Evolutionary conservation across 2,797 vertebrate genomes (phyloP).

Genomic region (Gila robusta): DNA sequence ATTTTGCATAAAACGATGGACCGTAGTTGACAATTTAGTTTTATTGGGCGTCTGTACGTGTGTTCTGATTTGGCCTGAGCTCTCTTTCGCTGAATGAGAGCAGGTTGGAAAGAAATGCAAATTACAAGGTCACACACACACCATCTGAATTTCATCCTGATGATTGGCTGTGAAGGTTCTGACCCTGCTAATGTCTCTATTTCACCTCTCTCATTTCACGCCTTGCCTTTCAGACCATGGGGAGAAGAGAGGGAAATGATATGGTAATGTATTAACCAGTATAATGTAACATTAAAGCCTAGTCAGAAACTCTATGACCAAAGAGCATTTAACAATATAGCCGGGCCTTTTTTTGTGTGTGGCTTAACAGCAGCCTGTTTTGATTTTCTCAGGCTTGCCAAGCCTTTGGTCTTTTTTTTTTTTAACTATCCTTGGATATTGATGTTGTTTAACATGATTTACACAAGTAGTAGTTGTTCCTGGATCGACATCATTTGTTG

Average conservation of each 20-base stretch:
- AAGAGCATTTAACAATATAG: constrained; percentile 15
- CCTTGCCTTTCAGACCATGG: constrained; percentile 11
- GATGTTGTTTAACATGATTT: constrained; percentile 39
- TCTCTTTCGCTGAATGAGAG: constrained; percentile 32
- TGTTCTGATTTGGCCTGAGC: constrained; percentile 7
- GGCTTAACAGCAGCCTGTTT: constrained; percentile 11
- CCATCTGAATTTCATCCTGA: constrained; percentile 38
- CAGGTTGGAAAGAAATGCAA: constrained; percentile 55
- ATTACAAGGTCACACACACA: constrained; percentile 45
- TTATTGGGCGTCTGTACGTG: background rate
- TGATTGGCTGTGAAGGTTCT: constrained; percentile 58
- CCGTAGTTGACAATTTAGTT: constrained; percentile 11
- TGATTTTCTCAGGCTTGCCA: background rate
- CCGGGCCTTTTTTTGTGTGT: background rate
- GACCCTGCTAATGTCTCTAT: constrained; percentile 49
- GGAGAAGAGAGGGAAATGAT: constrained; percentile 44
- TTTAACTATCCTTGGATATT: background rate
- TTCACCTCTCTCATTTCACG: constrained; percentile 52
- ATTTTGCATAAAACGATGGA: constrained; percentile 10
- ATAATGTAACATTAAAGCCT: constrained; percentile 36
- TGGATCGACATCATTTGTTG: constrained; percentile 21
- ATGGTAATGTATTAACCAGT: constrained; percentile 47
- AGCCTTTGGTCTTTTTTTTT: background rate
- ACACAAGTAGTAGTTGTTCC: constrained; percentile 19
- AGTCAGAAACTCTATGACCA: constrained; percentile 8